These are phyloP conservation scores for Adoxophyes honmai DNA, from an alignment of 1,140 invertebrate genomes.

Conservation along the genomic window DNA sequence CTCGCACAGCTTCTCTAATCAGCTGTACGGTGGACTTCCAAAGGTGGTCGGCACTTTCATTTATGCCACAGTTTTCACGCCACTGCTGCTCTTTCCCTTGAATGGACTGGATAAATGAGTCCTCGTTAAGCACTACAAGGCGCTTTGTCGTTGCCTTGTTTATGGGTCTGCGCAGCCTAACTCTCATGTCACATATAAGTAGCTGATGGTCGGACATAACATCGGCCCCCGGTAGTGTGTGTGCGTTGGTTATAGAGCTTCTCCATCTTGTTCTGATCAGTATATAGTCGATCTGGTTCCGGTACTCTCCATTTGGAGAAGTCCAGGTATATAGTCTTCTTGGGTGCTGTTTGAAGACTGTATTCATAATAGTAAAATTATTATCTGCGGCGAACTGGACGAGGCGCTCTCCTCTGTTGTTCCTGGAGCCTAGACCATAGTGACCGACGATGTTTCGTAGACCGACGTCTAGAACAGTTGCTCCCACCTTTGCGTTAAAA, in stretches of 20 bases:
- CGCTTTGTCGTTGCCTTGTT: no score
- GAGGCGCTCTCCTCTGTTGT: conserved; percentile 15
- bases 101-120: no score
- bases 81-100: no score
- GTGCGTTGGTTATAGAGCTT: neutral
- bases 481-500: conserved; percentile 30
- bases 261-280: conserved; percentile 16
- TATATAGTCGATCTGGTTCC: conserved; percentile 24
- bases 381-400: conserved; percentile 17
- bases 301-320: conserved; percentile 10
- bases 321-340: conserved; percentile 20
- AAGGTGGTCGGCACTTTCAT: no score
- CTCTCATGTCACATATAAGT: no score
- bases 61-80: no score
- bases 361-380: conserved; percentile 15
- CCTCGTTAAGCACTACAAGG: no score
- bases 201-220: no score
- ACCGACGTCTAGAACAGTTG: neutral
- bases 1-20: neutral
- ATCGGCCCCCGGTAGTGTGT: no score
- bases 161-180: no score
- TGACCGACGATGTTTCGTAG: conserved; percentile 15
- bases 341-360: conserved; percentile 15
- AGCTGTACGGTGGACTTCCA: no score
- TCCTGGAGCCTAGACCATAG: conserved; percentile 20